phyloP scores from a whole-genome alignment of 53 echinoderm and acorn worm species.

The Arbacia lixula region DNA sequence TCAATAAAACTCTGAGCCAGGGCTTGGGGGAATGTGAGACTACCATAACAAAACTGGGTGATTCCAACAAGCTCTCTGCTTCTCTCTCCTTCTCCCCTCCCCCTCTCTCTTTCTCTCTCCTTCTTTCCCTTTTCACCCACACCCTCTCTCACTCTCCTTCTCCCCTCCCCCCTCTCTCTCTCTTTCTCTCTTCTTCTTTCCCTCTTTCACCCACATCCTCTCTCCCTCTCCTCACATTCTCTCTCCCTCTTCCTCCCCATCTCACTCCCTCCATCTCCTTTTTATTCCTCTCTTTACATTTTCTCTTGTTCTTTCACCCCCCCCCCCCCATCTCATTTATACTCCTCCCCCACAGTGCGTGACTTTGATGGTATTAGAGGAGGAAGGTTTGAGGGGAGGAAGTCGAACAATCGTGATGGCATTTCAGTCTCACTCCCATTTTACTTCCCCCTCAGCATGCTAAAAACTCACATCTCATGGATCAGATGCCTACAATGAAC shows the following conservation, averaged over 20 bases:
- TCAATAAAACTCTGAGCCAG: too few species aligned
- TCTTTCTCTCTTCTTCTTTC: neutral
- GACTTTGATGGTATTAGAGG: too few species aligned
- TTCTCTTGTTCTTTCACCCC: neutral
- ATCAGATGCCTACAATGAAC: too few species aligned
- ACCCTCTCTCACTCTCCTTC: neutral
- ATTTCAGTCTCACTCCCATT: too few species aligned
- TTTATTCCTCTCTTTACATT: neutral
- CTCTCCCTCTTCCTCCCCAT: neutral
- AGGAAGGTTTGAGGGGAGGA: neutral
- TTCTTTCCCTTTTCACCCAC: slow-evolving; percentile 6
- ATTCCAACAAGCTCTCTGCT: neutral
- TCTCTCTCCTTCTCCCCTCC: neutral
- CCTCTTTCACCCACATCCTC: neutral
- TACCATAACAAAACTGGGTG: too few species aligned
- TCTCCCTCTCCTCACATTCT: neutral
- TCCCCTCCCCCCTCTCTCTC: neutral
- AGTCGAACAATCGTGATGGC: neutral
- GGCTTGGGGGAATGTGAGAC: too few species aligned
- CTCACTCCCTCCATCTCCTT: neutral
- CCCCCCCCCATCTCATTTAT: neutral
- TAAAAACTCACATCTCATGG: too few species aligned
- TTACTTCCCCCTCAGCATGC: too few species aligned
- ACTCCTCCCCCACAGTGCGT: too few species aligned
- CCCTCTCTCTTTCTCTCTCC: slow-evolving; percentile 15